Conservation (phyloP, 1,140 invertebrate genomes). For the Philotrypesis tridentata region DNA sequence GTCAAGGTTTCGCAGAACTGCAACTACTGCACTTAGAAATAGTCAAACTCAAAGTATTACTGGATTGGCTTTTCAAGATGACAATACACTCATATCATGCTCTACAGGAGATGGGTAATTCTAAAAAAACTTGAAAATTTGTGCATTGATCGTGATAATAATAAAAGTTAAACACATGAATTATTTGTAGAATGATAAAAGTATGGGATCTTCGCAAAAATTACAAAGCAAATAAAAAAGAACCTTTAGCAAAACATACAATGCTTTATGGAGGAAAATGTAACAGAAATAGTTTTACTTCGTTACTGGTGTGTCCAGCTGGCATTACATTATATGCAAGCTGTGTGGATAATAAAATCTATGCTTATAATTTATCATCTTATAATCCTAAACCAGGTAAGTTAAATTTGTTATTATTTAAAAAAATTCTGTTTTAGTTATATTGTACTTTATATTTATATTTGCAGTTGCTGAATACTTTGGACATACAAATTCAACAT, state of each 20-base stretch:
- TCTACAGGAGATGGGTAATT: constrained; percentile 86
- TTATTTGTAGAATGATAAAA: constrained; percentile 79
- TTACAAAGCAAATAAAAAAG: constrained; percentile 80
- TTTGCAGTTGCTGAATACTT: constrained; percentile 67
- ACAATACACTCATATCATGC: constrained; percentile 84
- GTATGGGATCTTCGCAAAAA: constrained; percentile 91
- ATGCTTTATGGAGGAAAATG: constrained; percentile 82
- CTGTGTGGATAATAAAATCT: constrained; percentile 90
- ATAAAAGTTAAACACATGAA: not conserved
- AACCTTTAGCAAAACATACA: constrained; percentile 81
- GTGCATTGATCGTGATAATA: not conserved
- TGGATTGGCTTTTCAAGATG: constrained; percentile 85
- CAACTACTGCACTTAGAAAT: constrained; percentile 50
- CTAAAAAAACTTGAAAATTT: constrained; percentile 2
- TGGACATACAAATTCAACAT: constrained; percentile 85
- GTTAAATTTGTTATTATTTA: too few relatives aligned
- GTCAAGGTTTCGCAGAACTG: constrained; percentile 69
- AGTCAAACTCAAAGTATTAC: constrained; percentile 80
- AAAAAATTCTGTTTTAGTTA: too few relatives aligned
- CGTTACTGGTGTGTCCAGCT: constrained; percentile 83
- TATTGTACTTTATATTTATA: not conserved
- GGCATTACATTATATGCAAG: constrained; percentile 84
- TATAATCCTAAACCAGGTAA: constrained; percentile 79
- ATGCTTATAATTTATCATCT: constrained; percentile 86
- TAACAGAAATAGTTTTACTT: constrained; percentile 84